Evolutionary conservation across 2,888 invertebrate genomes (phyloP).

Genomic region (Ectemnius continuus): DNA sequence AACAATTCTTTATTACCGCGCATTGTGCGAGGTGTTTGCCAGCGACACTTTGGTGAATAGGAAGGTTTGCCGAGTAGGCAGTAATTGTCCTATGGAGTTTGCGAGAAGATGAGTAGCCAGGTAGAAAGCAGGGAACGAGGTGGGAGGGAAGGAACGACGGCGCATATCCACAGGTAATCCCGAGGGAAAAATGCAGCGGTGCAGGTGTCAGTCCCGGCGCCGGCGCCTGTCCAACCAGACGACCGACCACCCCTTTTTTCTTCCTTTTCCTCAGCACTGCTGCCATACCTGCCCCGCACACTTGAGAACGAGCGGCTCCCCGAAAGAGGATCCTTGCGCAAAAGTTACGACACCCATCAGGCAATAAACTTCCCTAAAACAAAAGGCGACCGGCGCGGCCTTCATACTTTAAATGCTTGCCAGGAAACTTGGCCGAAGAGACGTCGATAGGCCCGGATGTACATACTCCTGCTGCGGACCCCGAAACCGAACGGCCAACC

Average conservation of each 20-base stretch:
- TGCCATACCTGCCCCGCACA: too few relatives aligned
- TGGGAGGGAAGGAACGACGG: neutral
- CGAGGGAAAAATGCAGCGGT: constrained; percentile 43
- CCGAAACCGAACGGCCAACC: too few relatives aligned
- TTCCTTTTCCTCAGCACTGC: constrained; percentile 27
- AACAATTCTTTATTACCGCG: constrained; percentile 39
- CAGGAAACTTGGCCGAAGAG: neutral
- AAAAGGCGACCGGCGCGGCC: constrained; percentile 27
- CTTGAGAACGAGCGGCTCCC: constrained; percentile 13
- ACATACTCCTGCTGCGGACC: neutral
- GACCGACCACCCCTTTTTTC: constrained; percentile 51
- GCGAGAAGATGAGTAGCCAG: constrained; percentile 26
- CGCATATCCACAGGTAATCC: constrained; percentile 34
- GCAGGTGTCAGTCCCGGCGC: constrained; percentile 69
- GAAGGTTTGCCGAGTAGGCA: neutral
- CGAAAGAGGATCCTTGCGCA: constrained; percentile 54
- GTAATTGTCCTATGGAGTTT: constrained; percentile 15
- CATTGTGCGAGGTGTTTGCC: constrained; percentile 14
- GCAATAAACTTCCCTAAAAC: constrained; percentile 56
- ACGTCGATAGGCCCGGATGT: neutral
- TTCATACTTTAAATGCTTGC: constrained; percentile 33
- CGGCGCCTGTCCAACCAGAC: constrained; percentile 58
- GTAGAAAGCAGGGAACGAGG: neutral
- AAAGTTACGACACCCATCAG: constrained; percentile 65
- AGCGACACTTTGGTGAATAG: constrained; percentile 13